Conservation (phyloP, 2,888 invertebrate genomes). For the Adelphocoris suturalis region DNA sequence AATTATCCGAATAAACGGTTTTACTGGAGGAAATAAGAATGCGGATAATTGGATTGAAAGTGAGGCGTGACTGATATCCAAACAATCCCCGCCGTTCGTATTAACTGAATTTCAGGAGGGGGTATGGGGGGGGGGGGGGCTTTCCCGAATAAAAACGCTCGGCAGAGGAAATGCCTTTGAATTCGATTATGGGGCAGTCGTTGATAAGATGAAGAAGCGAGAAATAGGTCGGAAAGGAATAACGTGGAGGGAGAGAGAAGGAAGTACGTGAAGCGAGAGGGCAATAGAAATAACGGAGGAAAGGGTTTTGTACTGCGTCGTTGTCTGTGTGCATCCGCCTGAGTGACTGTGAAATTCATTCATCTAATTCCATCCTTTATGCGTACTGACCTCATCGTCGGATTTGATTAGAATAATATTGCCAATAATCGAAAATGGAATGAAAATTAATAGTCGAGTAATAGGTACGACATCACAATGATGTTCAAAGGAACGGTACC, state of each 20-base stretch:
- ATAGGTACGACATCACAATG: too few relatives aligned
- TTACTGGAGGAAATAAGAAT: neutral
- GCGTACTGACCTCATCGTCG: too few relatives aligned
- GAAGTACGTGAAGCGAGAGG: neutral
- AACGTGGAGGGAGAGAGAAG: neutral
- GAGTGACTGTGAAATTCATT: too few relatives aligned
- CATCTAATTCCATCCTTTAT: too few relatives aligned
- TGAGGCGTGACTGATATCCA: constrained; percentile 24
- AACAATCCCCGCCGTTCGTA: neutral
- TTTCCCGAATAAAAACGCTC: neutral
- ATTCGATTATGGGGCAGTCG: constrained; percentile 7
- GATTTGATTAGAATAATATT: too few relatives aligned
- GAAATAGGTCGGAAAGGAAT: neutral
- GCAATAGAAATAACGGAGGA: neutral
- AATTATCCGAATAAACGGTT: constrained; percentile 1
- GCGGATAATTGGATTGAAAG: constrained; percentile 22
- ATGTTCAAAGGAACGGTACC: too few relatives aligned
- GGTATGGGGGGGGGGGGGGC: too few relatives aligned
- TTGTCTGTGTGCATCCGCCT: neutral
- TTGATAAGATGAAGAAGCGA: constrained; percentile 6
- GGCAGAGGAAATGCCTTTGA: neutral
- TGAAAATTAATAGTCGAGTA: too few relatives aligned
- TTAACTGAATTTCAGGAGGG: constrained; percentile 12
- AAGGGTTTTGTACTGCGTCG: neutral
- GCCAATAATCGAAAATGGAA: too few relatives aligned